Evolutionary conservation across 37 sponge, comb jelly and placozoan genomes (phyloP).

Genomic region (Tethya wilhelma): DNA sequence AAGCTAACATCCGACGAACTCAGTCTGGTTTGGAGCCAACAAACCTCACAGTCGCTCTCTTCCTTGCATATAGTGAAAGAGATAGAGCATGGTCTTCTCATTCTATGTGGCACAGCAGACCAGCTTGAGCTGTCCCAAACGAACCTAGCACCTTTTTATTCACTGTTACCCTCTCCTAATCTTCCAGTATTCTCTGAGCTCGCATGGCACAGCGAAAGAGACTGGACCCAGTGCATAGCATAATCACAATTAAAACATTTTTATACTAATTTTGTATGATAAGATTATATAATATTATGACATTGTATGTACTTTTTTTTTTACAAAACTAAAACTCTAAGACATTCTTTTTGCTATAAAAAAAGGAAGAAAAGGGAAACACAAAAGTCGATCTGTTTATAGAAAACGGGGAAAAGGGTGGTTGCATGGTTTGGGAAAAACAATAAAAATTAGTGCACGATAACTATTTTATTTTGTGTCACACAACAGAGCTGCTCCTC

Average conservation of each 20-base stretch:
- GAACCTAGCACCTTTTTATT: neutral
- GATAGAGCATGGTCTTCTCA: slow-evolving; percentile 33
- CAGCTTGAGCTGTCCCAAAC: neutral
- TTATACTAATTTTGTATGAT: neutral
- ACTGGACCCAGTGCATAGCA: slow-evolving; percentile 11
- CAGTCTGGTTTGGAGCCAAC: neutral
- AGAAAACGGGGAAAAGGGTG: neutral
- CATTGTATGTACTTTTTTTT: neutral
- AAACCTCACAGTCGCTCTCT: slow-evolving; percentile 8
- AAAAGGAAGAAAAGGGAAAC: no score
- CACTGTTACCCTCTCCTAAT: neutral
- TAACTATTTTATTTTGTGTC: slow-evolving; percentile 84
- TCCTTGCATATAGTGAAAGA: slow-evolving; percentile 24
- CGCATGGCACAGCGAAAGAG: slow-evolving; percentile 12
- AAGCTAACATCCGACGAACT: slow-evolving; percentile 19
- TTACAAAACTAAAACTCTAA: neutral
- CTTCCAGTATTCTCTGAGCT: slow-evolving; percentile 3
- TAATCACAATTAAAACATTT: neutral
- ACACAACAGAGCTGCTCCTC: slow-evolving; percentile 97
- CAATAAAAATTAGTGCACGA: neutral
- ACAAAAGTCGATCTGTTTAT: no score
- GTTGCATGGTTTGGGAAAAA: no score
- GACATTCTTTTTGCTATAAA: neutral
- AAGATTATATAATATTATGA: neutral
- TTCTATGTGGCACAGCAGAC: slow-evolving; percentile 35